Evolutionary conservation across 1,140 invertebrate species (phyloP).

Genomic region (Chionoecetes opilio): DNA sequence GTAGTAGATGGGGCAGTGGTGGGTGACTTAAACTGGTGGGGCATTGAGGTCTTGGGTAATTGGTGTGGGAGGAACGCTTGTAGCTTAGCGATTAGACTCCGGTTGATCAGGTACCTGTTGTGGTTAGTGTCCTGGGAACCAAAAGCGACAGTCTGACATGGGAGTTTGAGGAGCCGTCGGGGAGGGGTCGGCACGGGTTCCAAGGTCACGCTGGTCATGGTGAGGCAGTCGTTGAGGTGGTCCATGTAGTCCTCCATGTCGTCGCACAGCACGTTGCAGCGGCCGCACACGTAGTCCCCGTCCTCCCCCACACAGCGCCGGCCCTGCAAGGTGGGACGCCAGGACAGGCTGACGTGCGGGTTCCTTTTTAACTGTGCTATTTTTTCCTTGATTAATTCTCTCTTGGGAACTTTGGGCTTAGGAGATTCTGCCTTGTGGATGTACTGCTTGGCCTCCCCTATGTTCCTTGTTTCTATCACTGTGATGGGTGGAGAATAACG

Average conservation of each 20-base stretch:
- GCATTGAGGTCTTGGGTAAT: not conserved
- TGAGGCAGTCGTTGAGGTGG: conserved; percentile 70
- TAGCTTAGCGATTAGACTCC: conserved; percentile 60
- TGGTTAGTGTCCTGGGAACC: conserved; percentile 44
- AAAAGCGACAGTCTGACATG: conserved; percentile 46
- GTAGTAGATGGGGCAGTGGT: not conserved
- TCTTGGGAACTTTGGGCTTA: not conserved
- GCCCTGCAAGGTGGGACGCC: conserved; percentile 49
- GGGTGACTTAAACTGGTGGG: not conserved
- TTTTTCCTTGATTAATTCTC: conserved; percentile 60
- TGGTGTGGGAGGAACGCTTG: conserved; percentile 6
- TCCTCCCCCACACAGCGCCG: not conserved
- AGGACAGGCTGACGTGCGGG: conserved; percentile 71
- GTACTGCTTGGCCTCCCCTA: conserved; percentile 45
- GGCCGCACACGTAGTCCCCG: conserved; percentile 67
- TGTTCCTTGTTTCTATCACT: conserved; percentile 67
- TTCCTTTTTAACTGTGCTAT: conserved; percentile 69
- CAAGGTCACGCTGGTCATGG: conserved; percentile 60
- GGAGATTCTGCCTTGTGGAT: not conserved
- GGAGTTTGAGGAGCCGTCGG: conserved; percentile 52
- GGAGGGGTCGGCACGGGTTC: conserved; percentile 44
- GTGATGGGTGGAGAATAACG: not conserved
- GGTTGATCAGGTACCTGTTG: conserved; percentile 56
- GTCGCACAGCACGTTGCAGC: conserved; percentile 72
- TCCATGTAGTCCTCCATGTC: conserved; percentile 77